phyloP scores from a whole-genome alignment of 2,113 vertebrate genomes.

The Ophthalmotilapia sp. region DNA sequence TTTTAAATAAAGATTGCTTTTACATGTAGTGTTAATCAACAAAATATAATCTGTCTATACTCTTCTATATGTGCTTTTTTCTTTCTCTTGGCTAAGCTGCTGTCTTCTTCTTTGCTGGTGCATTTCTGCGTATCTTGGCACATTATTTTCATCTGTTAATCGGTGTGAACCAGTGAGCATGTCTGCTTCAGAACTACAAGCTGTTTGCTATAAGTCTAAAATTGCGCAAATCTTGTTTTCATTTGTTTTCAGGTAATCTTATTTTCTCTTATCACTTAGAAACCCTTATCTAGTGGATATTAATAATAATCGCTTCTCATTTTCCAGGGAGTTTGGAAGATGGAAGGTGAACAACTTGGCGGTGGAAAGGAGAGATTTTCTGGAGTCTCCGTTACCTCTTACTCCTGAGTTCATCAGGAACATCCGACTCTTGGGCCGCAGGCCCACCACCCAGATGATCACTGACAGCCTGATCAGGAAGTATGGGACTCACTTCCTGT shows the following conservation, averaged over 20 bases:
- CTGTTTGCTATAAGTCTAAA: background rate
- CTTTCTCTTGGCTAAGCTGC: background rate
- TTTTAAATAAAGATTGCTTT: background rate
- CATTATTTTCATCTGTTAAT: background rate
- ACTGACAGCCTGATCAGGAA: constrained; percentile 97
- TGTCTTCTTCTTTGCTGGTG: background rate
- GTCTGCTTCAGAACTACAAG: background rate
- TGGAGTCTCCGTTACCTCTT: constrained; percentile 86
- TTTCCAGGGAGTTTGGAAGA: constrained; percentile 90
- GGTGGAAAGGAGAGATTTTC: constrained; percentile 89
- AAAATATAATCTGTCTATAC: background rate
- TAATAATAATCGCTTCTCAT: background rate
- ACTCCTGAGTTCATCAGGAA: constrained; percentile 93
- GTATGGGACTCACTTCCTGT: constrained; percentile 95
- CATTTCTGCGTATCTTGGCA: background rate
- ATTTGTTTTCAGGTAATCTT: background rate
- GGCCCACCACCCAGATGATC: constrained; percentile 87
- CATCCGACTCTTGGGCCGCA: constrained; percentile 88
- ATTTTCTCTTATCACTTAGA: background rate
- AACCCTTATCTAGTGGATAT: background rate
- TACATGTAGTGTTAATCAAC: background rate
- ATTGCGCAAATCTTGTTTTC: background rate
- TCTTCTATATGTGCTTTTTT: background rate
- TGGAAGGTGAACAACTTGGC: constrained; percentile 98
- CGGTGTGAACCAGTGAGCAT: background rate